Evolutionary conservation across 2,113 vertebrate species (phyloP).

Genomic region (Pristiophorus japonicus): DNA sequence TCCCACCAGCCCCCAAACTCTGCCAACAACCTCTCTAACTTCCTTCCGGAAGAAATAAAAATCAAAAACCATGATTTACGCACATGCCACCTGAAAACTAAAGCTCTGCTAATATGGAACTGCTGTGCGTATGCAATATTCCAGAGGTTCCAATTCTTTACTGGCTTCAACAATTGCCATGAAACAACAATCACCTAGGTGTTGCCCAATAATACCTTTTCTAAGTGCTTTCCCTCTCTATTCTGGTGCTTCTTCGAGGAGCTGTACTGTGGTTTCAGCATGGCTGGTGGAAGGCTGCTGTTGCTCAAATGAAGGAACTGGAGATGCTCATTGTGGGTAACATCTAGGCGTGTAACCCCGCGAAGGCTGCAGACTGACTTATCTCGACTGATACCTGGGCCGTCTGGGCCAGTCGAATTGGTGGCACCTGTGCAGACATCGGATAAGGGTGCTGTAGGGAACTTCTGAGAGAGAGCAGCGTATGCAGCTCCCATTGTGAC

Average conservation of each 20-base stretch:
- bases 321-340: background rate
- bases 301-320: background rate
- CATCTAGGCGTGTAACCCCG: too few relatives aligned
- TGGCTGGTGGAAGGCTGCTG: background rate
- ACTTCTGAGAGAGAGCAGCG: background rate
- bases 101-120: background rate
- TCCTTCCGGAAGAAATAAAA: too few relatives aligned
- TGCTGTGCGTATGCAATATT: too few relatives aligned
- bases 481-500: background rate
- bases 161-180: background rate
- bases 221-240: background rate
- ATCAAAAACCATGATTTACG: too few relatives aligned
- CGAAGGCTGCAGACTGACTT: background rate
- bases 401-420: background rate
- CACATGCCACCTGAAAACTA: too few relatives aligned
- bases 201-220: background rate
- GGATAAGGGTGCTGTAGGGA: background rate
- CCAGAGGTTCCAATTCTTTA: background rate
- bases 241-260: too few relatives aligned
- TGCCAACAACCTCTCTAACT: too few relatives aligned
- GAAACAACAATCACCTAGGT: background rate
- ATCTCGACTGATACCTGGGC: background rate
- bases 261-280: too few relatives aligned
- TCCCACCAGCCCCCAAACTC: background rate
- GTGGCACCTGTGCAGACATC: background rate